Percentiles rank a stretch among this genome's conserved stretches.
Conservation (phyloP, 2,888 invertebrate species). For the Nysson spinosus region DNA sequence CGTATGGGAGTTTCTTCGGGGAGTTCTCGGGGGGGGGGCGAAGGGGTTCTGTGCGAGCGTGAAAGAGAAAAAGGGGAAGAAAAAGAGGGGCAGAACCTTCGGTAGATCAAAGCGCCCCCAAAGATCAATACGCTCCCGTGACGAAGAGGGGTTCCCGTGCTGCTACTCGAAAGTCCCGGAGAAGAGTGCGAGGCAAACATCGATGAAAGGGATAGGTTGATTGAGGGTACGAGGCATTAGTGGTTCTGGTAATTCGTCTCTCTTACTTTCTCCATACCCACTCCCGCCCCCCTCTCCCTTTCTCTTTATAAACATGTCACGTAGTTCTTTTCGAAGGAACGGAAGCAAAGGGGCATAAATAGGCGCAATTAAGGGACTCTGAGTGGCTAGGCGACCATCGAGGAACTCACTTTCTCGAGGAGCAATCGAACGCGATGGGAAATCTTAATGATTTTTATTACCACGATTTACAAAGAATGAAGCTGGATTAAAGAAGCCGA, state of each 20-base stretch:
- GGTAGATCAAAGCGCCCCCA: slow-evolving; percentile 75
- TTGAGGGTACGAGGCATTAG: slow-evolving; percentile 74
- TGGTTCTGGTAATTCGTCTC: slow-evolving; percentile 53
- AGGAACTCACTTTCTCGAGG: slow-evolving; percentile 27
- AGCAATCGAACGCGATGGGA: slow-evolving; percentile 6
- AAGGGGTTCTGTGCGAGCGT: slow-evolving; percentile 34
- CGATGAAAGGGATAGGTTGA: slow-evolving; percentile 68
- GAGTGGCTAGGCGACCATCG: slow-evolving; percentile 40
- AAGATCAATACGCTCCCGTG: slow-evolving; percentile 75
- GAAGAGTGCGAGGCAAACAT: slow-evolving; percentile 9
- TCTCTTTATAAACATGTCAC: slow-evolving; percentile 76
- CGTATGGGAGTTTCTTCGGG: slow-evolving; percentile 54
- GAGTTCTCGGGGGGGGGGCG: slow-evolving; percentile 44
- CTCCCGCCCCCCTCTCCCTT: slow-evolving; percentile 37
- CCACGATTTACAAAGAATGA: no score
- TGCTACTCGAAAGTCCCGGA: slow-evolving; percentile 28
- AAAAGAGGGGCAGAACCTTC: slow-evolving; percentile 65
- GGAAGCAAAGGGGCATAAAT: slow-evolving; percentile 76
- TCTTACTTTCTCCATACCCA: slow-evolving; percentile 43
- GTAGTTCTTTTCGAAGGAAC: slow-evolving; percentile 68
- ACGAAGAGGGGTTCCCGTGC: no score
- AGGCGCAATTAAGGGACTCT: slow-evolving; percentile 74
- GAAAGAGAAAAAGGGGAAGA: slow-evolving; percentile 15
- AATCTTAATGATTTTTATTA: background rate
- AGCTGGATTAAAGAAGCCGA: no score